Evolutionary conservation across 2,797 vertebrate genomes (phyloP).

Genomic region (Crocodylus rhombifer): DNA sequence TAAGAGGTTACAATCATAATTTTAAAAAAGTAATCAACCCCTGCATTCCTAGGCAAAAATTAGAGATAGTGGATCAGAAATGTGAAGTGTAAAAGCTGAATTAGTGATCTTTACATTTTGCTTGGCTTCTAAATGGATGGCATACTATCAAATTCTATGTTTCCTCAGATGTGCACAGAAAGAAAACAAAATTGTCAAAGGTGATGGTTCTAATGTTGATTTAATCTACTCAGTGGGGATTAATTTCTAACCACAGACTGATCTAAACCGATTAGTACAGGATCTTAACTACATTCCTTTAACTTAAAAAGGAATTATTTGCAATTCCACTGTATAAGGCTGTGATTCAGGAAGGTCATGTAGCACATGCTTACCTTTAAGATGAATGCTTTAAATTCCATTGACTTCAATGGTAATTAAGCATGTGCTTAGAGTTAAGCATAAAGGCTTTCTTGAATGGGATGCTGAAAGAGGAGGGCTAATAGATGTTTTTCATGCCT

Average conservation of each 20-base stretch:
- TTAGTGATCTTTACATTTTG: slow-evolving; percentile 22
- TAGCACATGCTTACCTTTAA: slow-evolving; percentile 34
- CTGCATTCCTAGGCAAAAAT: slow-evolving; percentile 13
- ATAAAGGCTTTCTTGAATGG: slow-evolving; percentile 7
- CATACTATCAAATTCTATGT: slow-evolving; percentile 1
- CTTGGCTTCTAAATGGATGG: slow-evolving; percentile 7
- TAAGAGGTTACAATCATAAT: slow-evolving; percentile 8
- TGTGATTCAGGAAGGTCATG: slow-evolving; percentile 23
- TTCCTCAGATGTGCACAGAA: not conserved
- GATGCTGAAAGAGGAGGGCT: not conserved
- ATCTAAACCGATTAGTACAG: slow-evolving; percentile 34
- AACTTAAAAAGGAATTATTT: slow-evolving; percentile 26
- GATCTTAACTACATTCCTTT: slow-evolving; percentile 35
- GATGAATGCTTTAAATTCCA: not conserved
- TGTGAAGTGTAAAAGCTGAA: not conserved
- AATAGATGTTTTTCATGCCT: not conserved
- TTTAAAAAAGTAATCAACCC: not conserved
- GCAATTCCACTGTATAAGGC: slow-evolving; percentile 9
- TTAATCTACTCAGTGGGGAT: slow-evolving; percentile 17
- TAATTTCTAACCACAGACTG: slow-evolving; percentile 46
- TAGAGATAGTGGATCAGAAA: slow-evolving; percentile 13
- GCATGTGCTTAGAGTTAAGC: not conserved
- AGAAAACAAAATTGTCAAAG: not conserved
- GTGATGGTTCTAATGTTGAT: slow-evolving; percentile 35
- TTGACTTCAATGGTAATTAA: slow-evolving; percentile 27